Percentiles rank a stretch among this genome's conserved stretches.
Evolutionary conservation across 2,797 vertebrate species (phyloP).

Genomic region (Crenuchus spilurus): DNA sequence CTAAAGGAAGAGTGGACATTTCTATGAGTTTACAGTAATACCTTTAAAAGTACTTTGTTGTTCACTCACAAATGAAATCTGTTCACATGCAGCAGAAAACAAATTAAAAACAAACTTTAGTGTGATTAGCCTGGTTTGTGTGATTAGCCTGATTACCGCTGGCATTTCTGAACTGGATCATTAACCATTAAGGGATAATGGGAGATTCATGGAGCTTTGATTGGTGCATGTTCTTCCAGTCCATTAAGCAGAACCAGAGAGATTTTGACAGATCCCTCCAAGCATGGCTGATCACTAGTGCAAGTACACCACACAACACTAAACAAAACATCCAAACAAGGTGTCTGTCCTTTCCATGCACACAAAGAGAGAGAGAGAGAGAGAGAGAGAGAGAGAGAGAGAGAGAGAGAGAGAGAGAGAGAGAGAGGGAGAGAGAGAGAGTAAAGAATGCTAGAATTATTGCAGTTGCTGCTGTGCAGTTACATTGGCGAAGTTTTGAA

Average conservation of each 20-base stretch:
- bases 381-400: neutral
- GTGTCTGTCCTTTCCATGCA: neutral
- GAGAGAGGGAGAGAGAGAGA: neutral
- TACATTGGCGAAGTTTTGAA: too few species aligned
- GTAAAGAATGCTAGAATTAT: too few species aligned
- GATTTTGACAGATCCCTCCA: conserved; percentile 52
- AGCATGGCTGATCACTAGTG: conserved; percentile 40
- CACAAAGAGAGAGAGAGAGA: neutral
- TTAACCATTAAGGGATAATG: conserved; percentile 59
- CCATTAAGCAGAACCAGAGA: conserved; percentile 53
- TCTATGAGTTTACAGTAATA: too few species aligned
- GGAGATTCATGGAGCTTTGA: conserved; percentile 57
- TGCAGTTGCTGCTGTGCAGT: too few species aligned
- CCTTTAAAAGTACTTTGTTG: too few species aligned
- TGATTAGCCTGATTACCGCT: conserved; percentile 60
- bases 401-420: neutral
- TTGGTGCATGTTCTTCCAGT: conserved; percentile 51
- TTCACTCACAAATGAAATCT: neutral
- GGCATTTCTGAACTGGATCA: conserved; percentile 49
- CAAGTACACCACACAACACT: neutral
- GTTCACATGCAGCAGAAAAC: neutral
- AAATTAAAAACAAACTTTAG: too few species aligned
- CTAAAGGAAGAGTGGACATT: too few species aligned
- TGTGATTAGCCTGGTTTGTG: too few species aligned
- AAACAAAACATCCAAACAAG: neutral